Conservation (phyloP, 2,888 invertebrate genomes). For the Isotomurus palustris region DNA sequence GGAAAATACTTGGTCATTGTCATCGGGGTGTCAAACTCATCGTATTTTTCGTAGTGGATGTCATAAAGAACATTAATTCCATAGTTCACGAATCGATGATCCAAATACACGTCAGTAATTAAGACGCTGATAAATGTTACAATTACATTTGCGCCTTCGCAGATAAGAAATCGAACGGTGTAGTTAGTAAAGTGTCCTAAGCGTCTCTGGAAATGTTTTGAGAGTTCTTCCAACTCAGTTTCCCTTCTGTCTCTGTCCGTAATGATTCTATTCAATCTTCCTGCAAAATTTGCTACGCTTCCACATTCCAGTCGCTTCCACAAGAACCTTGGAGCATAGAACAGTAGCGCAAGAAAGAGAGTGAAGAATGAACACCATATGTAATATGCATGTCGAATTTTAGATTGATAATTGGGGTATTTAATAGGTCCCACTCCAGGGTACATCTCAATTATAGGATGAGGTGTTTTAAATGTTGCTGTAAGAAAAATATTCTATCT, state of each 20-base stretch:
- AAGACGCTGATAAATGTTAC: conserved; percentile 47
- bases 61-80: conserved; percentile 19
- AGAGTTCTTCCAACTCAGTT: background rate
- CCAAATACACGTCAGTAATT: conserved; percentile 45
- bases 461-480: conserved; percentile 11
- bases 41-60: background rate
- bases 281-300: too few species aligned
- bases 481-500: too few species aligned
- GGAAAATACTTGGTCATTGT: conserved; percentile 23
- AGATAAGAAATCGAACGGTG: conserved; percentile 16
- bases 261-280: too few species aligned
- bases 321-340: conserved; percentile 47
- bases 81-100: conserved; percentile 24
- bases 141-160: conserved; percentile 37
- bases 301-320: conserved; percentile 48
- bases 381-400: conserved; percentile 43
- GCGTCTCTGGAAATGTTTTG: conserved; percentile 12
- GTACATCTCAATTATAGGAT: conserved; percentile 23
- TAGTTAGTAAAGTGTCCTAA: conserved; percentile 20
- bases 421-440: background rate
- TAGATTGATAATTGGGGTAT: background rate
- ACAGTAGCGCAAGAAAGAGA: conserved; percentile 47
- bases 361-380: conserved; percentile 49
- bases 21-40: conserved; percentile 14
- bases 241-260: background rate